Percentiles rank a stretch among this genome's conserved stretches.
Conservation (phyloP, 2,113 vertebrate species). For the Hyaena hyaena region DNA sequence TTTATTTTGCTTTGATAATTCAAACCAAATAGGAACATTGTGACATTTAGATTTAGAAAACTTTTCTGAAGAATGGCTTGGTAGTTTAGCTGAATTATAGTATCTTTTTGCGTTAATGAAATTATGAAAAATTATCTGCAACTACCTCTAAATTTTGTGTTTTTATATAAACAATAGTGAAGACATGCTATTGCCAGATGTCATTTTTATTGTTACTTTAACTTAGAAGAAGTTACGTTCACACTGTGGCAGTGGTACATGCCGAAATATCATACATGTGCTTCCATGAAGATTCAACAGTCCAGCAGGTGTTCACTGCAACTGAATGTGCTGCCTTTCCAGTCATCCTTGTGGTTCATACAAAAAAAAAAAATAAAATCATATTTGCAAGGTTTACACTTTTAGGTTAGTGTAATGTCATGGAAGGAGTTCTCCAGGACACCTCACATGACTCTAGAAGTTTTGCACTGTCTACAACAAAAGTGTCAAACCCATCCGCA, state of each 20-base stretch:
- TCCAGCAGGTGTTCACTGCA: not conserved
- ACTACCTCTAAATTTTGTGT: conserved; percentile 72
- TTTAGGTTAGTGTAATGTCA: not conserved
- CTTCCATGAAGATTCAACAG: not conserved
- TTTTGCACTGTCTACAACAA: not conserved
- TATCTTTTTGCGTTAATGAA: conserved; percentile 39
- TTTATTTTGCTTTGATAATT: conserved; percentile 59
- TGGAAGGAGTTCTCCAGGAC: not conserved
- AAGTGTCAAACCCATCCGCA: not conserved
- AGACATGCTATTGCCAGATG: not conserved
- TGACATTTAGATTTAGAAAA: conserved; percentile 55
- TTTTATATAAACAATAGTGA: conserved; percentile 50
- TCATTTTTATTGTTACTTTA: conserved; percentile 52
- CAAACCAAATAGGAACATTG: conserved; percentile 51
- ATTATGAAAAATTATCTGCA: conserved; percentile 37
- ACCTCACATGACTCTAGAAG: conserved; percentile 7
- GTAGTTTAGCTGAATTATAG: not conserved
- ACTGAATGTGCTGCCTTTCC: not conserved
- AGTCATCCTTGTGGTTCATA: not conserved
- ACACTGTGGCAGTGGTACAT: not conserved
- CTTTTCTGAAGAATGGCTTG: conserved; percentile 38
- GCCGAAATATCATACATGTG: not conserved
- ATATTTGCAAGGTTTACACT: not conserved
- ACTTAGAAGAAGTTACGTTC: not conserved
- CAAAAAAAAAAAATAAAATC: not conserved